These are phyloP conservation scores for Drosophila infuscata DNA, from an alignment of 2,888 invertebrate species.

Conservation along the genomic window DNA sequence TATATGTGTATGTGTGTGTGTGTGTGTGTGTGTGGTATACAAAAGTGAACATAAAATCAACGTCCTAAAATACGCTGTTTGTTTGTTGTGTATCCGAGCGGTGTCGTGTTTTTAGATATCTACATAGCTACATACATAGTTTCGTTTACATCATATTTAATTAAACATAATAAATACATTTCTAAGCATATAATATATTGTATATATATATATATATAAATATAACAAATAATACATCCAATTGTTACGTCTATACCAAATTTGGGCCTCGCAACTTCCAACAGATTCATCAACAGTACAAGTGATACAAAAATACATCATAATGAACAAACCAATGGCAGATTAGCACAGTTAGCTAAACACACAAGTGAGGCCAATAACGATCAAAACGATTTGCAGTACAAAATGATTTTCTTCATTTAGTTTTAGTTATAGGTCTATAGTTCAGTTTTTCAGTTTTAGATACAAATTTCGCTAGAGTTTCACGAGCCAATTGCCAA, in stretches of 20 bases:
- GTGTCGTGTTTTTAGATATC: slow-evolving; percentile 55
- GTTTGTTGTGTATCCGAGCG: slow-evolving; percentile 24
- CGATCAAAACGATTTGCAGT: slow-evolving; percentile 20
- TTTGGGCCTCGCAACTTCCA: slow-evolving; percentile 25
- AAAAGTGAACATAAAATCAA: slow-evolving; percentile 75
- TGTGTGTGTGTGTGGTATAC: slow-evolving; percentile 47
- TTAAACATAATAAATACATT: slow-evolving; percentile 78
- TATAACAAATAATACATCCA: slow-evolving; percentile 76
- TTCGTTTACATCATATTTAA: slow-evolving; percentile 60
- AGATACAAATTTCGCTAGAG: slow-evolving; percentile 50
- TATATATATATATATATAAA: slow-evolving; percentile 61
- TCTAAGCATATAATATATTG: slow-evolving; percentile 61
- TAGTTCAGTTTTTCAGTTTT: slow-evolving; percentile 8
- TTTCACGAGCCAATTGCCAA: slow-evolving; percentile 43
- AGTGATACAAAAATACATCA: slow-evolving; percentile 71
- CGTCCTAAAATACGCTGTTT: slow-evolving; percentile 47
- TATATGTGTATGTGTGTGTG: slow-evolving; percentile 19
- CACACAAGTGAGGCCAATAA: slow-evolving; percentile 36
- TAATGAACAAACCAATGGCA: slow-evolving; percentile 57
- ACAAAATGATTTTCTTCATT: slow-evolving; percentile 35
- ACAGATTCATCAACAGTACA: slow-evolving; percentile 67
- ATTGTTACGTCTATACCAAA: slow-evolving; percentile 46
- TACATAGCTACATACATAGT: slow-evolving; percentile 73
- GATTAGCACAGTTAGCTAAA: slow-evolving; percentile 27
- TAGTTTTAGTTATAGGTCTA: slow-evolving; percentile 11